Evolutionary conservation across 2,888 invertebrate genomes (phyloP), one percentile per base, ranked within the genome.

Genomic region (Serrognathus titanus): DNA sequence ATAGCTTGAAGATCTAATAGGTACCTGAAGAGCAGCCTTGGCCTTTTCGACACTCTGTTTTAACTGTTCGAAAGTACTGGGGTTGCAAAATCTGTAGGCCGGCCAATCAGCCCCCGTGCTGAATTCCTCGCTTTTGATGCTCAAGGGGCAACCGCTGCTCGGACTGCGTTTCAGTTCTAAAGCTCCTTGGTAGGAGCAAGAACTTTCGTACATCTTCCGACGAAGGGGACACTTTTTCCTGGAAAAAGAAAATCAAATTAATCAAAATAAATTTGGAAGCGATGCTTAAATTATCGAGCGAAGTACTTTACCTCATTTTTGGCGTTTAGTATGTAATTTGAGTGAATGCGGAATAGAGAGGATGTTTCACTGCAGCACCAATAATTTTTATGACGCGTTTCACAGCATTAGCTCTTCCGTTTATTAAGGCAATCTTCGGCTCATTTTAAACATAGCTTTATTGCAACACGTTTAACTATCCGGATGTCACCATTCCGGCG

Each of bases 11-110:
- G 4, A 7, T 7, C 6, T 31, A 16, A 16, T 16, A 31, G 24
- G 60, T 68, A 77, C 89, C 75, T 89, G 89, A 47, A 93, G 79
- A 0, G 92, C 93, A 1, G 92, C 92, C 74, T 93, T 93, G 43
- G 93, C 93, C 73, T 93, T 93, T 74, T 93, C 93, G 43, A 93
- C 92, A 71, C 92, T 92, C 75, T 93, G 93, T 70, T 93, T 93
- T 60, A 93, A 79, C 74, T 93, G 92, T 71, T 93, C 92, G 80
- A 93, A 93, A 9, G 93, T 93, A 62, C 90, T 90, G 69, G 91
- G 91, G 74, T 89, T 89, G 71, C 84, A 83, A 58, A 92, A 88
- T 47, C 93, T 85, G 76, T 93, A 93, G 50, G 76, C 74, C 0
- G 87, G 86, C 88, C 88, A 88, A 75, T 88, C 88, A 53, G 83